These are phyloP conservation scores for Acronicta alni DNA, from an alignment of 2,888 invertebrate species.

Conservation along the genomic window DNA sequence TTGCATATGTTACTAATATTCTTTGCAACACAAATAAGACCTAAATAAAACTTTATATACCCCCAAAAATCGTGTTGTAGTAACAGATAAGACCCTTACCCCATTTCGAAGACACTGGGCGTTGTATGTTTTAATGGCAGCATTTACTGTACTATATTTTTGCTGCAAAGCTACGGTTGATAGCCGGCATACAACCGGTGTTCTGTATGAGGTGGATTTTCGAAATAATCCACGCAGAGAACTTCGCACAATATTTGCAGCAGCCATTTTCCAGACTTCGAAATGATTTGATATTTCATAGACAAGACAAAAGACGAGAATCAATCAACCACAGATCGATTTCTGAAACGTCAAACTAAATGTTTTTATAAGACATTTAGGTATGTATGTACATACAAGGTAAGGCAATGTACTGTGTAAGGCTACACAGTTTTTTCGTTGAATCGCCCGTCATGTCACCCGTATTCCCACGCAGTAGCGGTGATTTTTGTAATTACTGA, in stretches of 20 bases:
- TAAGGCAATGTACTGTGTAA: too few relatives aligned
- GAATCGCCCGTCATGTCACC: too few relatives aligned
- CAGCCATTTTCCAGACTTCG: conserved; percentile 80
- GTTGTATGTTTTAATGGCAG: conserved; percentile 66
- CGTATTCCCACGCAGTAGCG: too few relatives aligned
- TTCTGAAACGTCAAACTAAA: background rate
- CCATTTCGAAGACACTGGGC: conserved; percentile 72
- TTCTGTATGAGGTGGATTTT: conserved; percentile 77
- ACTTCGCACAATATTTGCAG: conserved; percentile 83
- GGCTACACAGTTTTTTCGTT: too few relatives aligned
- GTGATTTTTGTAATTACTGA: too few relatives aligned
- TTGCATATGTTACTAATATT: background rate
- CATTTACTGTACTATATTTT: conserved; percentile 75
- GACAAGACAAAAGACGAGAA: conserved; percentile 57
- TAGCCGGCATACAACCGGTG: conserved; percentile 82
- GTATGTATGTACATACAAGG: too few relatives aligned
- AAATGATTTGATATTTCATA: conserved; percentile 59
- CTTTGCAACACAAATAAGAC: background rate
- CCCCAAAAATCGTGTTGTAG: conserved; percentile 60
- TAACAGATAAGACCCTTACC: conserved; percentile 73
- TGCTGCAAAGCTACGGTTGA: conserved; percentile 81
- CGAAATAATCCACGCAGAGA: conserved; percentile 83
- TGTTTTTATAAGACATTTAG: too few relatives aligned
- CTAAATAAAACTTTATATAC: conserved; percentile 6
- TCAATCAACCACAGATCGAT: conserved; percentile 25